A percentile compares a stretch with the other conserved stretches of the same genome.
phyloP scores from a whole-genome alignment of 2,113 vertebrate species.

The Xenopus laevis region DNA sequence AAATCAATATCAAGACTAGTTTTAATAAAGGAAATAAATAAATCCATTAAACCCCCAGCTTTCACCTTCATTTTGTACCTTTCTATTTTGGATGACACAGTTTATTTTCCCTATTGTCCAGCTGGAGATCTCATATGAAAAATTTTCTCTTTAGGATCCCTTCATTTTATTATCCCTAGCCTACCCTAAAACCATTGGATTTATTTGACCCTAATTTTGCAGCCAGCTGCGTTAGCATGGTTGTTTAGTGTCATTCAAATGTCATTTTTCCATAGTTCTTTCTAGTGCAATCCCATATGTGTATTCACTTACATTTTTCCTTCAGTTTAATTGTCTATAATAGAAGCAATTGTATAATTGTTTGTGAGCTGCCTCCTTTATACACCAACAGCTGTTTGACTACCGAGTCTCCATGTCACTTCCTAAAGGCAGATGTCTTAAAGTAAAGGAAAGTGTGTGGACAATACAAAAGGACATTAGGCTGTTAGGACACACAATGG shows the following conservation, averaged over 20 bases:
- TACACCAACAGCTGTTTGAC: neutral
- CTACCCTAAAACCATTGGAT: neutral
- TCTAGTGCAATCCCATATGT: constrained; percentile 25
- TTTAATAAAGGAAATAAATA: neutral
- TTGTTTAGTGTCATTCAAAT: constrained; percentile 32
- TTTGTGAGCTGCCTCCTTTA: constrained; percentile 9
- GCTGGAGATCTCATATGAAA: neutral
- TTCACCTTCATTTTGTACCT: no score
- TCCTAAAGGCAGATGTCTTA: constrained; percentile 36
- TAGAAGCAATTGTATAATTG: constrained; percentile 38
- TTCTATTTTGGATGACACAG: neutral
- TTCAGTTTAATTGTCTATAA: constrained; percentile 31
- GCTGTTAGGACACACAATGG: constrained; percentile 46
- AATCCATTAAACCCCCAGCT: neutral
- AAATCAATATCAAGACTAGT: neutral
- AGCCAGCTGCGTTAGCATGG: neutral
- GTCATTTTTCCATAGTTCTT: constrained; percentile 21
- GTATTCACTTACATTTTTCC: constrained; percentile 30
- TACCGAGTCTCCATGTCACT: constrained; percentile 15
- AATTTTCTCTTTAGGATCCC: neutral
- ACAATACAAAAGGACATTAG: constrained; percentile 30
- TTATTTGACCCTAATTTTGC: constrained; percentile 12
- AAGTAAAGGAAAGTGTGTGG: constrained; percentile 33
- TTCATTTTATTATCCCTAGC: constrained; percentile 4
- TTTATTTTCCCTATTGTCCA: neutral